A percentile compares a stretch with the other conserved stretches of the same genome.
These are phyloP conservation scores for Sorex maritimensis DNA, from an alignment of 2,797 vertebrate species.

Conservation along the genomic window DNA sequence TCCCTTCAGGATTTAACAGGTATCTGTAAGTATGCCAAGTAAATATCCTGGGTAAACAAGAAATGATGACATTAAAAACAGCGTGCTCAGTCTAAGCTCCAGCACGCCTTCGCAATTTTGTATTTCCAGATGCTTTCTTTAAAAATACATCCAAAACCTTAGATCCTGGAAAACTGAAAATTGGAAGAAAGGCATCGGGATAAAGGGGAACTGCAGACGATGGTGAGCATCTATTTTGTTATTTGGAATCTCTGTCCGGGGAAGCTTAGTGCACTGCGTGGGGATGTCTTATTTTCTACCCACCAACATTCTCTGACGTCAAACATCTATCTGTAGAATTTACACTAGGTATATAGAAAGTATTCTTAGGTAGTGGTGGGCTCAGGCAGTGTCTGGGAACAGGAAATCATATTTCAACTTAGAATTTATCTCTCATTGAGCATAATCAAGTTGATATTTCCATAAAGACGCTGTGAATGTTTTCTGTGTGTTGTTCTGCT, in stretches of 20 bases:
- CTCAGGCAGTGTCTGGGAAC: too few species aligned
- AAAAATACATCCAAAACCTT: background rate
- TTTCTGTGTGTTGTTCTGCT: too few species aligned
- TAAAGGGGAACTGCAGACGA: background rate
- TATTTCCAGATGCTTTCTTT: background rate
- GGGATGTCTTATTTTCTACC: background rate
- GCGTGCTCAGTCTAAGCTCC: background rate
- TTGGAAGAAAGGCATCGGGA: background rate
- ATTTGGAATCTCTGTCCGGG: background rate
- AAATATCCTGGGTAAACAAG: constrained; percentile 59
- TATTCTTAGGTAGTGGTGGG: too few species aligned
- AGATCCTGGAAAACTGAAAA: constrained; percentile 24
- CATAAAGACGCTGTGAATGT: too few species aligned
- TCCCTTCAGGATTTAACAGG: constrained; percentile 32
- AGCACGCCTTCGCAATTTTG: background rate
- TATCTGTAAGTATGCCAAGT: background rate
- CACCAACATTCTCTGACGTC: background rate
- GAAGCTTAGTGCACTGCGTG: background rate
- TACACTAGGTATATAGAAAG: background rate
- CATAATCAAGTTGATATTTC: too few species aligned
- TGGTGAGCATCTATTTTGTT: background rate
- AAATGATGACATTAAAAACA: constrained; percentile 46
- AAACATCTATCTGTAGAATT: constrained; percentile 11
- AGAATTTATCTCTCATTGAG: background rate
- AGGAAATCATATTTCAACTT: background rate